phyloP scores from a whole-genome alignment of 2,113 vertebrate species.

The Romanogobio albipinnatus region DNA sequence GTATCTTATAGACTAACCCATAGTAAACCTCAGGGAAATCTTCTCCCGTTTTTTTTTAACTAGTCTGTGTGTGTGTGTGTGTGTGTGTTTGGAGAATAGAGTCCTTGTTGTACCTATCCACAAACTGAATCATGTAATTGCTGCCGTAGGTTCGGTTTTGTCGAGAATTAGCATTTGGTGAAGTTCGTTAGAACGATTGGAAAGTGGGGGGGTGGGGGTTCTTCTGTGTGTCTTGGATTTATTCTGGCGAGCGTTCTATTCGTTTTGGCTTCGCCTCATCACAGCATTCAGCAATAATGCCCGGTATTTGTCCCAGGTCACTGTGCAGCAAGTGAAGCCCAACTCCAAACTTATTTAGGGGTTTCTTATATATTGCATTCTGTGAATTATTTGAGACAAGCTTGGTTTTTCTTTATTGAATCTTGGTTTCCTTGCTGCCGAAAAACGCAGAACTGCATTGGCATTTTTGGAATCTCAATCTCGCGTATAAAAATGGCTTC shows the following conservation, averaged over 20 bases:
- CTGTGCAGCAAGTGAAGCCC: conserved; percentile 1
- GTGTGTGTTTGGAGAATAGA: conserved; percentile 33
- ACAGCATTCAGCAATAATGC: neutral
- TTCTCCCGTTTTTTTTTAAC: neutral
- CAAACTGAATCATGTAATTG: conserved; percentile 55
- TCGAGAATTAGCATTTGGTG: conserved; percentile 49
- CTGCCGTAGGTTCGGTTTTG: conserved; percentile 47
- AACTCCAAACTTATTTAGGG: neutral
- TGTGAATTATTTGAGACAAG: conserved; percentile 11
- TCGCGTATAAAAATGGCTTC: neutral
- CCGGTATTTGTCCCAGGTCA: conserved; percentile 4
- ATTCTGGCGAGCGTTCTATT: neutral
- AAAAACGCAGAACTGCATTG: neutral
- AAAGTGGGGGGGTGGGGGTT: neutral
- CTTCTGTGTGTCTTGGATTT: conserved; percentile 27
- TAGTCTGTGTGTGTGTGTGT: conserved; percentile 4
- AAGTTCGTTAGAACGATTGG: conserved; percentile 39
- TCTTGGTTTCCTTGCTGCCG: neutral
- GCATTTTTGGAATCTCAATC: neutral
- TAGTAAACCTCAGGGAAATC: conserved; percentile 5
- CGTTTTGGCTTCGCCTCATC: conserved; percentile 30
- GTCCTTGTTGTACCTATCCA: conserved; percentile 45
- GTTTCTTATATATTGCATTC: conserved; percentile 17
- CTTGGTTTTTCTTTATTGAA: neutral
- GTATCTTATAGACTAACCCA: neutral